Percentiles rank a stretch among this genome's conserved stretches.
phyloP scores from a whole-genome alignment of 2,888 invertebrate genomes.

The Cacoxenus indagator region DNA sequence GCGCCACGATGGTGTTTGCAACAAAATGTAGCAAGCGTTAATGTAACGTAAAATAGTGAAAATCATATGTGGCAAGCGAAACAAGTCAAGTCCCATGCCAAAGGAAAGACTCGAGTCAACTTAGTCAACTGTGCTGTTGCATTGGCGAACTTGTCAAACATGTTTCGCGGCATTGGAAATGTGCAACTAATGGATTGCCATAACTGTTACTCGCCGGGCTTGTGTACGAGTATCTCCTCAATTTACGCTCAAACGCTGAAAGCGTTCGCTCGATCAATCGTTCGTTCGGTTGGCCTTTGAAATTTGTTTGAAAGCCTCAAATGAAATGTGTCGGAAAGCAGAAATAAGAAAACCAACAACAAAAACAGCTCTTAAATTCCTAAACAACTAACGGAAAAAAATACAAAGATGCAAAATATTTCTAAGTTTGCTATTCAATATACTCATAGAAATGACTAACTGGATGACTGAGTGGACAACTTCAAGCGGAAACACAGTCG shows the following conservation, averaged over 20 bases:
- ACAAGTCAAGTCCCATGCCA: slow-evolving; percentile 26
- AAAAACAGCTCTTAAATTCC: not conserved
- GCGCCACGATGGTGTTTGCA: slow-evolving; percentile 17
- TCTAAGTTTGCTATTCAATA: not conserved
- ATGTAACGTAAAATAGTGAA: slow-evolving; percentile 59
- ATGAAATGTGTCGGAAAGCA: not conserved
- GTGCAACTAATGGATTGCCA: slow-evolving; percentile 41
- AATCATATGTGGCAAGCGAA: slow-evolving; percentile 49
- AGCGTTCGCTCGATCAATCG: slow-evolving; percentile 1
- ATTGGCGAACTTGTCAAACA: slow-evolving; percentile 55
- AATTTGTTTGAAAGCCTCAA: not conserved
- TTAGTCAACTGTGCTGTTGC: not conserved
- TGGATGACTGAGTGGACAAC: not conserved
- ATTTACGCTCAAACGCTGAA: too few species aligned
- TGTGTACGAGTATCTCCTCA: too few species aligned
- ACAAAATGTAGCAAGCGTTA: slow-evolving; percentile 31
- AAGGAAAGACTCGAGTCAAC: not conserved
- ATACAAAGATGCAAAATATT: slow-evolving; percentile 1
- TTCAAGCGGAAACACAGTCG: not conserved
- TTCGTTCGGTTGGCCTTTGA: not conserved
- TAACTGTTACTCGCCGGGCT: slow-evolving; percentile 44
- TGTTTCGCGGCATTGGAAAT: slow-evolving; percentile 57
- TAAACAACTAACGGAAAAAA: not conserved
- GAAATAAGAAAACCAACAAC: not conserved
- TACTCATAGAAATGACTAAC: not conserved